Evolutionary conservation across 2,797 vertebrate species (phyloP).

Genomic region (Propithecus perrieri): DNA sequence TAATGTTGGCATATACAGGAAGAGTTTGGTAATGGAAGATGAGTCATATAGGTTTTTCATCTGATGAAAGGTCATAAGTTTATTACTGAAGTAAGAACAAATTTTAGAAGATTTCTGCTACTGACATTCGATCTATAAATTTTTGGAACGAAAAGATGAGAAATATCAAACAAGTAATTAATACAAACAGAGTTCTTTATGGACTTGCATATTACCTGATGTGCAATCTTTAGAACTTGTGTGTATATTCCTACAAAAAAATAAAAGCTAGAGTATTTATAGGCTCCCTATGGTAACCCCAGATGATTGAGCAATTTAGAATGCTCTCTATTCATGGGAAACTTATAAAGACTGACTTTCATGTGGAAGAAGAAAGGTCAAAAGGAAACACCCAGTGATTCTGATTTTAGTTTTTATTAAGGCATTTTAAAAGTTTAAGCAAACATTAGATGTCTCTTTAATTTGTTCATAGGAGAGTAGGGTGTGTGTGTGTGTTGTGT

Average conservation of each 20-base stretch:
- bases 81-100: slow-evolving; percentile 54
- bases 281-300: slow-evolving; percentile 36
- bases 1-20: slow-evolving; percentile 39
- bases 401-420: slow-evolving; percentile 70
- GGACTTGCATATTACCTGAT: background rate
- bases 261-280: background rate
- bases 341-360: slow-evolving; percentile 51
- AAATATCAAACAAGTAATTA: slow-evolving; percentile 43
- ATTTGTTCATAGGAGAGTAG: slow-evolving; percentile 30
- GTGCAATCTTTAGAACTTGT: background rate
- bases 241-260: background rate
- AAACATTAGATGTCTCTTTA: slow-evolving; percentile 68
- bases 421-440: slow-evolving; percentile 55
- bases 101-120: slow-evolving; percentile 31
- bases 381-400: slow-evolving; percentile 54
- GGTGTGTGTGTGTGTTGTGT: slow-evolving; percentile 65
- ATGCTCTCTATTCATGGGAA: slow-evolving; percentile 36
- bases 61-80: slow-evolving; percentile 62
- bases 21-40: slow-evolving; percentile 45
- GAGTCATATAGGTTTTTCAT: slow-evolving; percentile 54
- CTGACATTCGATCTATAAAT: background rate
- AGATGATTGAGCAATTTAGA: slow-evolving; percentile 24
- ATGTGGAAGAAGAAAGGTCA: slow-evolving; percentile 50
- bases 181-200: slow-evolving; percentile 36
- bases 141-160: slow-evolving; percentile 1